A percentile compares a stretch with the other conserved stretches of the same genome.
These are phyloP conservation scores for Benthochromis sp. DNA, from an alignment of 2,113 vertebrate genomes.

Conservation along the genomic window DNA sequence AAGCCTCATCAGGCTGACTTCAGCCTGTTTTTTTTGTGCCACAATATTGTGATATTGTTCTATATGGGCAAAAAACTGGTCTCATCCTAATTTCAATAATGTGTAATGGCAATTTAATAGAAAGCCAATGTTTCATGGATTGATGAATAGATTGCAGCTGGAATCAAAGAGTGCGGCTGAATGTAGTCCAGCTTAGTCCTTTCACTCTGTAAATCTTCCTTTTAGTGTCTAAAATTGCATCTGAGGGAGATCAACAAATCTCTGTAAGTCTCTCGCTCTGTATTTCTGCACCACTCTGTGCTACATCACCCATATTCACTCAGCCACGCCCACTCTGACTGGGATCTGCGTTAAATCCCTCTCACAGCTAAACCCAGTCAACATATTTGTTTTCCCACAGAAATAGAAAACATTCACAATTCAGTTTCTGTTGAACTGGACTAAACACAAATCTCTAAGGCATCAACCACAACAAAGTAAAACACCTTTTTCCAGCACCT, in stretches of 20 bases:
- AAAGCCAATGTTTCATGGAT: neutral
- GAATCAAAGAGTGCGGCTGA: neutral
- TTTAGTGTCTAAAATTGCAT: neutral
- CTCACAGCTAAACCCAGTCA: neutral
- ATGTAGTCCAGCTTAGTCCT: neutral
- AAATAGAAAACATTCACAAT: neutral
- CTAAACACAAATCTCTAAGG: neutral
- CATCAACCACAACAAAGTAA: neutral
- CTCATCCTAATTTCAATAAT: neutral
- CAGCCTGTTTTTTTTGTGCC: fast-evolving
- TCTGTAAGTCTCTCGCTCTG: neutral
- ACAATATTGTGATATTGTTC: neutral
- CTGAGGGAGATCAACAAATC: neutral
- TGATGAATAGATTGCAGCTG: neutral
- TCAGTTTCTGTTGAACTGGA: neutral
- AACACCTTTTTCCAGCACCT: neutral
- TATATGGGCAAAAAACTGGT: fast-evolving
- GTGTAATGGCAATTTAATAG: neutral
- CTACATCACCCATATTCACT: neutral
- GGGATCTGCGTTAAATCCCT: neutral
- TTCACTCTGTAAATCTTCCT: neutral
- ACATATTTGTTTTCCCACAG: neutral
- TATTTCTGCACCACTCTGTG: neutral
- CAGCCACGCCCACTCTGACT: neutral
- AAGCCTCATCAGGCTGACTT: neutral